These are phyloP conservation scores for Callipepla squamata DNA, from an alignment of 2,113 vertebrate species.

Conservation along the genomic window DNA sequence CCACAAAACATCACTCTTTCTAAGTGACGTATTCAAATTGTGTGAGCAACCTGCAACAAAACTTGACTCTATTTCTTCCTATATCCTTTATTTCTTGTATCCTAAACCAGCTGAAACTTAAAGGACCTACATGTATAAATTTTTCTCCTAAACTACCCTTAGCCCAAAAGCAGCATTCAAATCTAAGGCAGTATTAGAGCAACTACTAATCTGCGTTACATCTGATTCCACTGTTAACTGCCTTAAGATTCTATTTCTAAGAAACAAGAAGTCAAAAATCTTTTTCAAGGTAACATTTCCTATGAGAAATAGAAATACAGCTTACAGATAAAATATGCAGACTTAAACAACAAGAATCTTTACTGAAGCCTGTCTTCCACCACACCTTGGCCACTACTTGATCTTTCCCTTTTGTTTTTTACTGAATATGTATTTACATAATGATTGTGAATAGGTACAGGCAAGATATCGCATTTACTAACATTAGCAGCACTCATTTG, in stretches of 20 bases:
- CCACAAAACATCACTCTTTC: background rate
- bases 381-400: background rate
- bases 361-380: background rate
- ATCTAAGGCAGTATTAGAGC: background rate
- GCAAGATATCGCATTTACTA: background rate
- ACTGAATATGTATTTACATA: background rate
- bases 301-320: background rate
- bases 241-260: background rate
- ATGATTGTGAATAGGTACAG: background rate
- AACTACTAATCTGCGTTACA: background rate
- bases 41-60: background rate
- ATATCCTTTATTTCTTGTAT: background rate
- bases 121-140: background rate
- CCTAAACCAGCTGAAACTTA: background rate
- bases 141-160: background rate
- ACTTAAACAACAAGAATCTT: background rate
- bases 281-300: background rate
- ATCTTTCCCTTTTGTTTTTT: background rate
- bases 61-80: background rate
- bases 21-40: background rate
- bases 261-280: background rate
- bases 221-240: background rate
- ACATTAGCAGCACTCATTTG: accelerated
- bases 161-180: background rate
- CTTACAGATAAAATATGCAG: background rate